Percentiles rank a stretch among this genome's conserved stretches.
phyloP scores from a whole-genome alignment of 2,797 vertebrate species.

The Thripadectes ignobilis region DNA sequence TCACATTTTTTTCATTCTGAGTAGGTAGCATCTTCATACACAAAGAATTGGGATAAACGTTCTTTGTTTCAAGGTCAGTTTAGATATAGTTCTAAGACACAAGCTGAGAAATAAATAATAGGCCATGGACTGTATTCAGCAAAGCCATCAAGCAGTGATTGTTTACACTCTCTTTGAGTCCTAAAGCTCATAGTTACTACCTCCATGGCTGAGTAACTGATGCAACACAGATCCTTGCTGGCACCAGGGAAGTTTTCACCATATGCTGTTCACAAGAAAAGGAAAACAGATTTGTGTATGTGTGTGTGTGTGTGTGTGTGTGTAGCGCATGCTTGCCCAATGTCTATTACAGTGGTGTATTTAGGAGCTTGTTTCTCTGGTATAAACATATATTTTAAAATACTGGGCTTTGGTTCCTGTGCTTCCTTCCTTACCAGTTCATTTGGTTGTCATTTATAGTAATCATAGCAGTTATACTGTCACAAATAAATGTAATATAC shows the following conservation, averaged over 20 bases:
- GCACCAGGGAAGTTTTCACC: neutral
- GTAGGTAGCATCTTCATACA: neutral
- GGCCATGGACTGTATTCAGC: constrained; percentile 1
- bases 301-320: neutral
- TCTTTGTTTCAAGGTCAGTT: neutral
- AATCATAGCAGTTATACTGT: neutral
- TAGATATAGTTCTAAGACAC: neutral
- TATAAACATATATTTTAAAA: neutral
- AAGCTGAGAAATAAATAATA: constrained; percentile 6
- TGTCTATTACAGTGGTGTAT: neutral
- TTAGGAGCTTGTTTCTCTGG: neutral
- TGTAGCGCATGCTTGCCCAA: neutral
- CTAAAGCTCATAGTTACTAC: neutral
- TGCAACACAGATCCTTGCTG: constrained; percentile 25
- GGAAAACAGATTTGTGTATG: neutral
- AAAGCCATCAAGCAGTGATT: neutral
- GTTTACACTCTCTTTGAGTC: neutral
- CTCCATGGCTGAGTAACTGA: constrained; percentile 15
- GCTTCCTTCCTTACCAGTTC: neutral
- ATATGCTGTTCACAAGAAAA: neutral
- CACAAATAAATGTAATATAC: neutral
- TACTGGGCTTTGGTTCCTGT: neutral
- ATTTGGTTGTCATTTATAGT: neutral
- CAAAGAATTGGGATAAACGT: neutral
- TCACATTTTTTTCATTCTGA: neutral